A percentile compares a stretch with the other conserved stretches of the same genome.
Evolutionary conservation across 2,113 vertebrate genomes (phyloP).

Genomic region (Oreochromis aureus): DNA sequence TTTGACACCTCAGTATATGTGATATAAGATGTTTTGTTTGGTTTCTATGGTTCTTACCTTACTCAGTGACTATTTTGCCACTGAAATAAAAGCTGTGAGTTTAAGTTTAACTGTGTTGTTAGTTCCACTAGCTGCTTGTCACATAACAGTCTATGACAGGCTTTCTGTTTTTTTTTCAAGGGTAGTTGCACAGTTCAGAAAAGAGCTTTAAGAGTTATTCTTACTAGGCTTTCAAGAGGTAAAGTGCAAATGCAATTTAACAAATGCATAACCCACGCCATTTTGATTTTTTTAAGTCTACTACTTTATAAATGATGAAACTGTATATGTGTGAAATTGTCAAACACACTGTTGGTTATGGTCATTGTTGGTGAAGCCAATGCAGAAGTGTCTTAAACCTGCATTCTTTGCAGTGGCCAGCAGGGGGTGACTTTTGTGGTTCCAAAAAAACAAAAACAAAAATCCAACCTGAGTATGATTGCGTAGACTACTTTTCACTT

Average conservation of each 20-base stretch:
- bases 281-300: neutral
- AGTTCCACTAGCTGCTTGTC: neutral
- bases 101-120: neutral
- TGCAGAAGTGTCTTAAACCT: neutral
- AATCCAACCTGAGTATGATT: neutral
- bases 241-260: neutral
- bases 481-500: neutral
- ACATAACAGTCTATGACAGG: neutral
- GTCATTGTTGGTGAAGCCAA: neutral
- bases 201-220: neutral
- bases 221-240: neutral
- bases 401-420: neutral
- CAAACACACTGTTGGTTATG: neutral
- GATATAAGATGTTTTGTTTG: neutral
- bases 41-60: neutral
- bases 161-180: neutral
- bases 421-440: neutral
- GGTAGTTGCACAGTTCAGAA: neutral
- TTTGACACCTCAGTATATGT: neutral
- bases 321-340: neutral
- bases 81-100: neutral
- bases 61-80: neutral
- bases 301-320: neutral
- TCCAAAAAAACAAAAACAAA: neutral
- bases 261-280: neutral